A percentile compares a stretch with the other conserved stretches of the same genome.
phyloP scores from a whole-genome alignment of 2,113 vertebrate genomes.

The Sceloporus tristichus region DNA sequence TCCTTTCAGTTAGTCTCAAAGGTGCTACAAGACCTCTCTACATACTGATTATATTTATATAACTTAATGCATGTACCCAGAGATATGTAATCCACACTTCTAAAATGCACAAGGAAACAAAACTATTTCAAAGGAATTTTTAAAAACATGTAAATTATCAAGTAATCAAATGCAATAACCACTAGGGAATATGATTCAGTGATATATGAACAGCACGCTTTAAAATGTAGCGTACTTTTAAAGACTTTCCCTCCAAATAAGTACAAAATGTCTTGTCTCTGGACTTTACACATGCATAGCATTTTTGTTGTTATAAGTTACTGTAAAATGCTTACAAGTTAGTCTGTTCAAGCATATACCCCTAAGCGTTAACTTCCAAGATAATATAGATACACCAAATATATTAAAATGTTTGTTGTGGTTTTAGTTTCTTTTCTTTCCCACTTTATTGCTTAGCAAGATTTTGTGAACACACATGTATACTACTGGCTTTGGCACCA shows the following conservation, averaged over 20 bases:
- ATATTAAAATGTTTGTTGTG: constrained; percentile 36
- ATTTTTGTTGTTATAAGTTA: neutral
- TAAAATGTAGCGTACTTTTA: constrained; percentile 8
- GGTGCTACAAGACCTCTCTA: too few species aligned
- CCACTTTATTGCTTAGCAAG: constrained; percentile 20
- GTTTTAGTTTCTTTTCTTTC: neutral
- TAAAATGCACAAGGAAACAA: constrained; percentile 6
- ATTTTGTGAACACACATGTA: neutral
- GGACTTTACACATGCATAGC: constrained; percentile 7
- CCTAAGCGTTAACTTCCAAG: neutral
- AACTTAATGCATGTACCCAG: too few species aligned
- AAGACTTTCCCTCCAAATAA: neutral
- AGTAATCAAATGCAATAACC: constrained; percentile 16
- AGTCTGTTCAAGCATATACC: constrained; percentile 27
- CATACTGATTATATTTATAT: too few species aligned
- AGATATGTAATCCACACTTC: too few species aligned
- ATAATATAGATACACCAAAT: constrained; percentile 40
- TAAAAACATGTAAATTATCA: neutral
- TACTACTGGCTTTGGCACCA: constrained; percentile 8
- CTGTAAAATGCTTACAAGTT: neutral
- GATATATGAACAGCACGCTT: constrained; percentile 27
- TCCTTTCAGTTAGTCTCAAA: too few species aligned
- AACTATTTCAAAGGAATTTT: constrained; percentile 1
- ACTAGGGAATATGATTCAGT: neutral
- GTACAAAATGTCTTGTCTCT: constrained; percentile 4